phyloP scores from a whole-genome alignment of 2,113 vertebrate species.

The Elephas maximus region DNA sequence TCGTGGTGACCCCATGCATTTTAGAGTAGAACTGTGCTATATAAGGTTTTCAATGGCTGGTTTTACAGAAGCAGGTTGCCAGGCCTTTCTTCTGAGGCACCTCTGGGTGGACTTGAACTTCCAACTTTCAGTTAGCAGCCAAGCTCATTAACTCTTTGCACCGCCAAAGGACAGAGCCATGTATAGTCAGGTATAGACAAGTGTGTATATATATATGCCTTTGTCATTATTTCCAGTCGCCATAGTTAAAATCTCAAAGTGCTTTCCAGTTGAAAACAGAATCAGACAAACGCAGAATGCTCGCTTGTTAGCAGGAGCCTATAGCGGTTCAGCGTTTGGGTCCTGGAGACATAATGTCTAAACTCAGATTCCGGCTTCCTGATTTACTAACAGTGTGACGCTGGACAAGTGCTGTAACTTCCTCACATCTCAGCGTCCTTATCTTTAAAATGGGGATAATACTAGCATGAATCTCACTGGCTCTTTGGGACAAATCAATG shows the following conservation, averaged over 20 bases:
- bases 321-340: too few species aligned
- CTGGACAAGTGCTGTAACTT: background rate
- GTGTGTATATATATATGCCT: too few species aligned
- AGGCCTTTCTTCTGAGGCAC: background rate
- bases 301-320: background rate
- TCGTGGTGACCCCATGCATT: background rate
- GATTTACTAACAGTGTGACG: too few species aligned
- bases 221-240: background rate
- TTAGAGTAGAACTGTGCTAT: background rate
- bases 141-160: background rate
- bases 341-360: background rate
- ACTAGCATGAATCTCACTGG: background rate
- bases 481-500: background rate
- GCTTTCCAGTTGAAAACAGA: background rate
- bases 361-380: background rate
- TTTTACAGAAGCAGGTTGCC: background rate
- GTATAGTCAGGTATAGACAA: background rate
- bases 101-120: background rate
- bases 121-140: background rate
- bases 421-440: background rate
- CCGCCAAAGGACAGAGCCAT: background rate
- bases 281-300: background rate
- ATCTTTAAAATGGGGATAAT: background rate
- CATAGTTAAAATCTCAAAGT: background rate
- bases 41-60: background rate